A percentile compares a stretch with the other conserved stretches of the same genome.
Conservation (phyloP, 2,888 invertebrate species). For the Eristalis pertinax region DNA sequence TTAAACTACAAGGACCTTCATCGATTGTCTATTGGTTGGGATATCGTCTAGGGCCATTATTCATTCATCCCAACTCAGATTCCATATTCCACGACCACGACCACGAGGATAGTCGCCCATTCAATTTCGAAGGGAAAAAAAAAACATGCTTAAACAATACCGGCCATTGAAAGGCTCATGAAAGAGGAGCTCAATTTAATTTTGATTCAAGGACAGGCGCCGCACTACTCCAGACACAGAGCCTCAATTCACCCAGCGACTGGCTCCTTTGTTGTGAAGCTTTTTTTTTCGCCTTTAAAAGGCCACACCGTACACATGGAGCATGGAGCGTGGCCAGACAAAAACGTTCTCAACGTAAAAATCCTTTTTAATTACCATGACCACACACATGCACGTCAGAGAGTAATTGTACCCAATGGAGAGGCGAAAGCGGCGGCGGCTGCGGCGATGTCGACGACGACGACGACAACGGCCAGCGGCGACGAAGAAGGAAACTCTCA, state of each 20-base stretch:
- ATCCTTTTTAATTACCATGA: slow-evolving; percentile 26
- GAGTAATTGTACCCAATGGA: slow-evolving; percentile 28
- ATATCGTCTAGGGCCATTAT: not conserved
- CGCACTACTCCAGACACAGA: not conserved
- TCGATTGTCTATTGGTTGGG: not conserved
- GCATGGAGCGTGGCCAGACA: not conserved
- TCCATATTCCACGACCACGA: too few species aligned
- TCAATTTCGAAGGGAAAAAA: not conserved
- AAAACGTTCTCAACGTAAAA: slow-evolving; percentile 15
- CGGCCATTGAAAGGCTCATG: not conserved
- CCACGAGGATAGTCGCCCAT: not conserved
- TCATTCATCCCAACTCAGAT: not conserved
- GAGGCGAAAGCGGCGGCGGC: not conserved
- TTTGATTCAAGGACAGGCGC: not conserved
- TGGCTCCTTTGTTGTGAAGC: not conserved
- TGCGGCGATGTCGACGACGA: too few species aligned
- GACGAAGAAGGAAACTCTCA: slow-evolving; percentile 21
- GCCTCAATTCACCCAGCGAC: not conserved
- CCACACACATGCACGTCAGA: not conserved
- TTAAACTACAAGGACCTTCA: not conserved
- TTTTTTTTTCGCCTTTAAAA: not conserved
- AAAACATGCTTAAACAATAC: not conserved
- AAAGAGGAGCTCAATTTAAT: slow-evolving; percentile 4
- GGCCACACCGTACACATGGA: not conserved
- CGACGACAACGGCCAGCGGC: not conserved